Evolutionary conservation across 2,888 invertebrate genomes (phyloP), one percentile per base, ranked within the genome.

Genomic region (Dicyrtoma fusca): DNA sequence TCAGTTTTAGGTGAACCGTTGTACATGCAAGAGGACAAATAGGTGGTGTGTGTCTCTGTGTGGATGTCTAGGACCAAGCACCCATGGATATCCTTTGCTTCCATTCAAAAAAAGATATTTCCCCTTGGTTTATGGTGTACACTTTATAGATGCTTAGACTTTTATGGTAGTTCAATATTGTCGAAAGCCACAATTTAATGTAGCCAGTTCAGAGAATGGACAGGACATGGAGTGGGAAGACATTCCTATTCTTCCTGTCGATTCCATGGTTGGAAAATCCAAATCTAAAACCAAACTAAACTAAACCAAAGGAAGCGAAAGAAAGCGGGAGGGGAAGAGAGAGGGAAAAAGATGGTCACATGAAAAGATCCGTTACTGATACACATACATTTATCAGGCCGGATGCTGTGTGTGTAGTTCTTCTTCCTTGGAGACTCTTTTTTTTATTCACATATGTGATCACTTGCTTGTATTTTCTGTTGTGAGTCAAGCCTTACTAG

Each of bases 151-250:
- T 61, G 25, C 61, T 61, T 42, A 17, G 64, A 64, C 51, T 64
- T 64, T 64, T 64, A 64, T 64, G 64, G 64, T 34, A 64, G 64
- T 64, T 64, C 64, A 49, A 64, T 64, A 64, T 51, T 26, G 64
- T 25, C 49, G 64, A 64, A 64, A 64, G 49, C 51, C 64, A 51
- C 64, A 64, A 64, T 64, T 64, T 64, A 64, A 64, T 64, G 64
- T 21, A 64, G 25, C 64, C 64, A 45, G 49, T 64, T 64, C 26
- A 64, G 64, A 49, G 64, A 64, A 64, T 64, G 64, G 64, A 49
- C 64, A 64, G 64, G 64, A 62, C 62, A 62, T 42, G 26, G 17
- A 17, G 17, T 34, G 34, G 34, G 8, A 8, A 34, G 34, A 34
- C 34, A 34, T 34, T 34, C 34, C 8, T 34, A 34, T 34, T 34